Percentiles rank a stretch among this genome's conserved stretches.
phyloP scores from a whole-genome alignment of 2,113 vertebrate species.

The Syngnathus typhle region DNA sequence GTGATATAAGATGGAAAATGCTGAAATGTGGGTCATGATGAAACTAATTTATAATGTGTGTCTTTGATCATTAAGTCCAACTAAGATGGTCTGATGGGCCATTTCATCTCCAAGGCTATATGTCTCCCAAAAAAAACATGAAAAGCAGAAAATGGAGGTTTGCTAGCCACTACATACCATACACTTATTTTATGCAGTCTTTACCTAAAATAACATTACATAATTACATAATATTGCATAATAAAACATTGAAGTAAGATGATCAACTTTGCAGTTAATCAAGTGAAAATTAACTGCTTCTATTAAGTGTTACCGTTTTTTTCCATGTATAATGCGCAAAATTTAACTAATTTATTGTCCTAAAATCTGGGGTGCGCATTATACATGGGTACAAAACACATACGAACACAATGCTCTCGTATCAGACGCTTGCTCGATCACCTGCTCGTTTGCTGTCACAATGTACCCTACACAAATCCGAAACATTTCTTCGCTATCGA shows the following conservation, averaged over 20 bases:
- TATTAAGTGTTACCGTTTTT: conserved; percentile 18
- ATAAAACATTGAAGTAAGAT: conserved; percentile 1
- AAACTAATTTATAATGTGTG: not conserved
- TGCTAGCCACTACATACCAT: not conserved
- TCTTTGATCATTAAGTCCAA: not conserved
- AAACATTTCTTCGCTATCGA: too few species aligned
- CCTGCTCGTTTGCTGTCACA: too few species aligned
- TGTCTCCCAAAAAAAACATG: not conserved
- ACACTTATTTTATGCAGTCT: not conserved
- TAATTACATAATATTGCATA: not conserved
- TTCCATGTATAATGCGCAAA: too few species aligned
- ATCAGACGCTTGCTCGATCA: too few species aligned
- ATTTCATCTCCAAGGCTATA: not conserved
- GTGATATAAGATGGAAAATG: not conserved
- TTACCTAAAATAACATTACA: not conserved
- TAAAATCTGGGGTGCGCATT: too few species aligned
- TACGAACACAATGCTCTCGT: too few species aligned
- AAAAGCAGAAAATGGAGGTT: not conserved
- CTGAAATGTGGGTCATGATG: conserved; percentile 1
- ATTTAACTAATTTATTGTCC: too few species aligned
- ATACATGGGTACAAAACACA: too few species aligned
- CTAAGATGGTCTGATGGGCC: not conserved
- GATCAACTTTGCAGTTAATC: conserved; percentile 5
- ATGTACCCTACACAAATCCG: too few species aligned
- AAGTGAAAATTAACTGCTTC: conserved; percentile 26